These are phyloP conservation scores for Siderastrea radians DNA, from an alignment of 92 coral and sea anemone genomes.

Conservation along the genomic window DNA sequence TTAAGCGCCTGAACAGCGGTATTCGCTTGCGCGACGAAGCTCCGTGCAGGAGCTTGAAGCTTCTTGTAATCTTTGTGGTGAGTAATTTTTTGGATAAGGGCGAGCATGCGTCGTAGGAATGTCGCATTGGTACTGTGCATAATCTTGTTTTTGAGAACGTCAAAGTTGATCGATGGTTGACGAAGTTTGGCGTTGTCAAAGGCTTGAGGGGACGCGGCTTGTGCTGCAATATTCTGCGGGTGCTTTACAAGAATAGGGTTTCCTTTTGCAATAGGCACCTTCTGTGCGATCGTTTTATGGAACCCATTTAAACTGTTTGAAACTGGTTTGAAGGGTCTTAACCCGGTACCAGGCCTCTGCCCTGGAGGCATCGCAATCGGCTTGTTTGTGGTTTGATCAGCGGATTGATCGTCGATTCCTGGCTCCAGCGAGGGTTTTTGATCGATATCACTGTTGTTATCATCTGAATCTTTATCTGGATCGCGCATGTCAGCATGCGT, in stretches of 20 bases:
- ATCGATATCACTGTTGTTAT: constrained; percentile 4
- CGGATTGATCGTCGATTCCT: constrained; percentile 32
- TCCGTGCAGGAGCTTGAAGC: constrained; percentile 74
- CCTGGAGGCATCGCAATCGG: neutral
- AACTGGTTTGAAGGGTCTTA: constrained; percentile 4
- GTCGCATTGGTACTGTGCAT: constrained; percentile 84
- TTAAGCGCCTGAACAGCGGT: constrained; percentile 74
- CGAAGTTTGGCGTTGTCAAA: neutral
- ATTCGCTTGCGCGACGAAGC: constrained; percentile 81
- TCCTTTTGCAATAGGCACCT: constrained; percentile 9
- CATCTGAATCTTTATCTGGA: constrained; percentile 21
- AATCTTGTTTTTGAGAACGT: constrained; percentile 78
- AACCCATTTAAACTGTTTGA: neutral
- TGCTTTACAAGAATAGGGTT: constrained; percentile 16
- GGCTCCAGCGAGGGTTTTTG: constrained; percentile 16
- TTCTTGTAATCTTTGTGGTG: constrained; percentile 89
- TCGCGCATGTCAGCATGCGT: constrained; percentile 46
- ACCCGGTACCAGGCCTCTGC: constrained; percentile 3
- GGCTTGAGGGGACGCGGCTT: neutral
- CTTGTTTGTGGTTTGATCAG: neutral
- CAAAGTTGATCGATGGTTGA: constrained; percentile 76
- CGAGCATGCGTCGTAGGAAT: constrained; percentile 84
- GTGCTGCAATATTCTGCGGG: constrained; percentile 4
- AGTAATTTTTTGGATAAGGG: constrained; percentile 84
- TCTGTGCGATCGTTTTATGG: neutral